phyloP scores from a whole-genome alignment of 2,888 invertebrate species.

The Tinea semifulvella region DNA sequence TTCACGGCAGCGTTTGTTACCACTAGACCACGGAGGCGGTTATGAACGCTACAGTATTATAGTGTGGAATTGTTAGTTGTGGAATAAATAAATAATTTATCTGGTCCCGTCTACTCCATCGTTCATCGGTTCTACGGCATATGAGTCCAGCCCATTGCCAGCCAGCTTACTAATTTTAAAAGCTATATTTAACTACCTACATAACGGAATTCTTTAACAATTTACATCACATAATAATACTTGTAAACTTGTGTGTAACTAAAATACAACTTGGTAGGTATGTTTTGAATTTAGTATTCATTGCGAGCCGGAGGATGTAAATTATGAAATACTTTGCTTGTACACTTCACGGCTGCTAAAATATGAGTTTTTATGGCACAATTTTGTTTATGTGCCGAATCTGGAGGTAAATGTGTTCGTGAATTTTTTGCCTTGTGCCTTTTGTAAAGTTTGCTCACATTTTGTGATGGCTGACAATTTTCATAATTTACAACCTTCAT shows the following conservation, averaged over 20 bases:
- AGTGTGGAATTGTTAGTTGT: no score
- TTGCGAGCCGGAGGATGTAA: slow-evolving; percentile 6
- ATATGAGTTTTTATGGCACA: slow-evolving; percentile 12
- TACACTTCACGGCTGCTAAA: slow-evolving; percentile 6
- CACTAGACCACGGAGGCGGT: no score
- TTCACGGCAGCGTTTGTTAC: no score
- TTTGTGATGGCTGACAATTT: neutral
- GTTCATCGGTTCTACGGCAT: no score
- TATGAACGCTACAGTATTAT: no score
- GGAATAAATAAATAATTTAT: no score
- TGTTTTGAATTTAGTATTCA: slow-evolving; percentile 11
- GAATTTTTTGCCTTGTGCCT: neutral
- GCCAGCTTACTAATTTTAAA: no score
- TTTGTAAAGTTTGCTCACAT: slow-evolving; percentile 1
- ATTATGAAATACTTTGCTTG: slow-evolving; percentile 9
- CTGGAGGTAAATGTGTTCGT: slow-evolving; percentile 3
- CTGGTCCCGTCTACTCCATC: no score
- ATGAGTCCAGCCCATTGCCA: no score
- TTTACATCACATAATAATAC: no score
- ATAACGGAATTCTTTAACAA: no score
- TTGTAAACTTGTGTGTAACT: slow-evolving; percentile 2
- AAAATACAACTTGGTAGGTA: neutral
- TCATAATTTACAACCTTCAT: neutral
- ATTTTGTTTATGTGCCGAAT: slow-evolving; percentile 9
- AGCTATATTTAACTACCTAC: no score